phyloP scores from a whole-genome alignment of 2,888 invertebrate species.

The Scaptomyza parva region DNA sequence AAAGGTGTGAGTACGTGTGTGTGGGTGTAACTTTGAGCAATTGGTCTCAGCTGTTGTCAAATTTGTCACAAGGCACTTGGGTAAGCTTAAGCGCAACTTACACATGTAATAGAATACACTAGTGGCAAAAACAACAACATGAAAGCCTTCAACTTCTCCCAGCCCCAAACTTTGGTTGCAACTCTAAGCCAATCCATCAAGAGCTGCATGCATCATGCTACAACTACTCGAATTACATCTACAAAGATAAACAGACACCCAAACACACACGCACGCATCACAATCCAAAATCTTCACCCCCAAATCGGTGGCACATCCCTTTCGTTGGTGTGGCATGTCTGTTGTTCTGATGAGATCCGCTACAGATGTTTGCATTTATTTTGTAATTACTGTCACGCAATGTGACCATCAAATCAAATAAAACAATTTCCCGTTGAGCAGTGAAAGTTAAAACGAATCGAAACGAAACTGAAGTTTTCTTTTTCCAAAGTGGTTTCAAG shows the following conservation, averaged over 20 bases:
- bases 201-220: constrained; percentile 56
- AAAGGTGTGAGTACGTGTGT: constrained; percentile 19
- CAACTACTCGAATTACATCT: constrained; percentile 69
- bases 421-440: constrained; percentile 50
- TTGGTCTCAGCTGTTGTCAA: constrained; percentile 78
- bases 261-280: constrained; percentile 37
- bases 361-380: constrained; percentile 84
- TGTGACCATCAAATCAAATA: constrained; percentile 82
- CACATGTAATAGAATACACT: constrained; percentile 75
- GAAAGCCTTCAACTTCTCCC: neutral
- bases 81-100: constrained; percentile 74
- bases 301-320: constrained; percentile 24
- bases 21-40: constrained; percentile 47
- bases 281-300: neutral
- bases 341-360: constrained; percentile 69
- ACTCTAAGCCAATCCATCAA: constrained; percentile 75
- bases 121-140: constrained; percentile 9
- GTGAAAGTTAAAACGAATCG: constrained; percentile 44
- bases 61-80: constrained; percentile 73
- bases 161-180: constrained; percentile 55
- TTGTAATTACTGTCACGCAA: constrained; percentile 84
- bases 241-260: constrained; percentile 27
- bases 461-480: constrained; percentile 30
- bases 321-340: constrained; percentile 34
- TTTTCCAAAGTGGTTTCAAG: constrained; percentile 34